Conservation (phyloP, 2,113 vertebrate species). For the Falco punctatus region DNA sequence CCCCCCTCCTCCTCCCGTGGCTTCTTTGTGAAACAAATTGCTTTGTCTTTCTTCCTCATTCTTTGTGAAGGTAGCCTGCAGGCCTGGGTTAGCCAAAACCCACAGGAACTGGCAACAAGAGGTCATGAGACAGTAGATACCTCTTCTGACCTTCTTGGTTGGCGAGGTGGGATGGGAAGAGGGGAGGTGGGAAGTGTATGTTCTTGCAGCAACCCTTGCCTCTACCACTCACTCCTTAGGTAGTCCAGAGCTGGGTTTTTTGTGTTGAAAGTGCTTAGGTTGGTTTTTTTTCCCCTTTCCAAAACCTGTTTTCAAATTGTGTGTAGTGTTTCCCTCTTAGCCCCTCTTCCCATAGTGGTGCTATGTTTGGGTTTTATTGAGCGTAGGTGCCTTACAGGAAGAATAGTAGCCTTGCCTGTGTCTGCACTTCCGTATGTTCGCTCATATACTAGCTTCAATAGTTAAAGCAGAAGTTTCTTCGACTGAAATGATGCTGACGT, state of each 20-base stretch:
- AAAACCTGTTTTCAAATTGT: not conserved
- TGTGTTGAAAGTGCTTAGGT: not conserved
- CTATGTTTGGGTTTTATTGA: not conserved
- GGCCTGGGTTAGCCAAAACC: not conserved
- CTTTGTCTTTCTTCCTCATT: not conserved
- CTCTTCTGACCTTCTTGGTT: not conserved
- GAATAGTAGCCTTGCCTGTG: not conserved
- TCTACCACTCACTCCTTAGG: not conserved
- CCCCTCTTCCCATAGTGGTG: not conserved
- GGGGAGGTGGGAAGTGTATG: not conserved
- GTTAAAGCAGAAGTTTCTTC: not conserved
- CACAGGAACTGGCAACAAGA: not conserved
- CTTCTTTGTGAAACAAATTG: not conserved
- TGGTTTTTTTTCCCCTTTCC: not conserved
- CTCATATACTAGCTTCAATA: not conserved
- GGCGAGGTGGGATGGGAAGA: not conserved
- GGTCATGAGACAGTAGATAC: not conserved
- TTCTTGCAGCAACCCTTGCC: not conserved
- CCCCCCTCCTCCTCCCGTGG: not conserved
- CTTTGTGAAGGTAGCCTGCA: not conserved
- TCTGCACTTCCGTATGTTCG: not conserved
- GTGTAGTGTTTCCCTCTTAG: not conserved
- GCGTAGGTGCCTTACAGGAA: not conserved
- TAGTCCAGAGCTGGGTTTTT: not conserved
- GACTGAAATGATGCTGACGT: not conserved